Conservation (phyloP, 2,113 vertebrate genomes). For the Macroglossus sobrinus region DNA sequence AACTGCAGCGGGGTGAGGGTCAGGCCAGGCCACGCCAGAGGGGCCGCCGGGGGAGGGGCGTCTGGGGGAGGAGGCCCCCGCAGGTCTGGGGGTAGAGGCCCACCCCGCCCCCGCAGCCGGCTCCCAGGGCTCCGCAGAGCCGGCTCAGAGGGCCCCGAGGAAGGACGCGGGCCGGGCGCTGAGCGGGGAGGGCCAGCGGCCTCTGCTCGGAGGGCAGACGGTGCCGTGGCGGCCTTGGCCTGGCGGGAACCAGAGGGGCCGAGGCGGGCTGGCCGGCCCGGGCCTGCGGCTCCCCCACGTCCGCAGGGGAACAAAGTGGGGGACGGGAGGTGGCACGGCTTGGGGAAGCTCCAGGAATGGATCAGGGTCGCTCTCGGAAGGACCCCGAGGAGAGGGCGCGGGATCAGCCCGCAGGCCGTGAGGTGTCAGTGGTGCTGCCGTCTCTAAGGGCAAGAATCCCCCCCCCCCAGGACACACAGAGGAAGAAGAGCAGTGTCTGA, state of each 20-base stretch:
- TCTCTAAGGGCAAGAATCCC: background rate
- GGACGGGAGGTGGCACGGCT: background rate
- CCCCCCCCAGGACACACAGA: background rate
- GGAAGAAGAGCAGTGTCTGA: background rate
- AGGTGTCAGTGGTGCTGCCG: background rate
- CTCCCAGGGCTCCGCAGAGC: background rate
- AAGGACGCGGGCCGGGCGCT: background rate
- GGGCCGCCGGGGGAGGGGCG: background rate
- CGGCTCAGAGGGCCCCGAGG: background rate
- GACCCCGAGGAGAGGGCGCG: background rate
- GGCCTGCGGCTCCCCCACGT: background rate
- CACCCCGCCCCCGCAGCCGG: too few relatives aligned
- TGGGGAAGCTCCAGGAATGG: background rate
- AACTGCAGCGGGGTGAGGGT: background rate
- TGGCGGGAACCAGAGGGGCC: background rate
- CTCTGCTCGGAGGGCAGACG: background rate
- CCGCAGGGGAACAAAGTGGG: conserved; percentile 43
- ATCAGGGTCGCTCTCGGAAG: too few relatives aligned
- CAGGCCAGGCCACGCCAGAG: background rate
- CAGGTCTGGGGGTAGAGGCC: background rate
- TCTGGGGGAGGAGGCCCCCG: background rate
- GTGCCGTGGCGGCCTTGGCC: background rate
- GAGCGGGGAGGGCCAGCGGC: background rate
- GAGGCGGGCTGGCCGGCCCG: background rate
- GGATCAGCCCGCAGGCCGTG: background rate